Evolutionary conservation across 2,888 invertebrate species (phyloP).

Genomic region (Isotomurus palustris): DNA sequence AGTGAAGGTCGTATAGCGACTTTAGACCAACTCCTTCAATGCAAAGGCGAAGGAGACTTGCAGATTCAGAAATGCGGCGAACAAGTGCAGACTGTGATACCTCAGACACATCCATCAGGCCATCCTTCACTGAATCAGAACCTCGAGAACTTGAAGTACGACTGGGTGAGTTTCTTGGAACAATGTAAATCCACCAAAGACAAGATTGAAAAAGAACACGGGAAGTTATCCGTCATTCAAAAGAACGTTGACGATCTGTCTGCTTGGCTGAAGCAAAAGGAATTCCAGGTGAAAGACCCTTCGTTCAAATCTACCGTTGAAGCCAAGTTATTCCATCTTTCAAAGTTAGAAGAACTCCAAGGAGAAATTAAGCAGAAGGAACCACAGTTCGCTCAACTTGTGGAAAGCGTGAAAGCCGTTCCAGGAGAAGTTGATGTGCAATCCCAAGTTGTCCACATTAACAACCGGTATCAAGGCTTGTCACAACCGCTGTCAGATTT

Average conservation of each 20-base stretch:
- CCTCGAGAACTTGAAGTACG: constrained; percentile 66
- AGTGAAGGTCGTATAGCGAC: constrained; percentile 64
- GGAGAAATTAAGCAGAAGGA: constrained; percentile 63
- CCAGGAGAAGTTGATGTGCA: constrained; percentile 63
- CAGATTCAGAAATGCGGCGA: constrained; percentile 65
- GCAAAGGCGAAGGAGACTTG: constrained; percentile 56
- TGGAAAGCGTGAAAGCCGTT: constrained; percentile 17
- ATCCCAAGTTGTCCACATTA: constrained; percentile 68
- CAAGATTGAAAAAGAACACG: constrained; percentile 69
- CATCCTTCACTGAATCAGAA: constrained; percentile 68
- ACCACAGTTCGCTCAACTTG: constrained; percentile 28
- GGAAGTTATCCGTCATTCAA: constrained; percentile 77
- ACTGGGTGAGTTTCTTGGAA: constrained; percentile 70
- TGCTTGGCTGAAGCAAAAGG: constrained; percentile 75
- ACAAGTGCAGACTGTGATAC: constrained; percentile 66
- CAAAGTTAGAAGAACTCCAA: constrained; percentile 68
- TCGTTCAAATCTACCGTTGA: constrained; percentile 79
- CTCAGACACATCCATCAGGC: constrained; percentile 71
- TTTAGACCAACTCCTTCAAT: constrained; percentile 20
- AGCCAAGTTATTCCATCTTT: constrained; percentile 71
- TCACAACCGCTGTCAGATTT: constrained; percentile 78
- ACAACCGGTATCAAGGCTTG: constrained; percentile 74
- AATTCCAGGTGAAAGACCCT: constrained; percentile 67
- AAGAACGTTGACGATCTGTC: constrained; percentile 70
- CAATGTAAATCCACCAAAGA: constrained; percentile 67